Evolutionary conservation across 2,113 vertebrate species (phyloP), one percentile per base, ranked within the genome.

Genomic region (Protomyctophum bolini): DNA sequence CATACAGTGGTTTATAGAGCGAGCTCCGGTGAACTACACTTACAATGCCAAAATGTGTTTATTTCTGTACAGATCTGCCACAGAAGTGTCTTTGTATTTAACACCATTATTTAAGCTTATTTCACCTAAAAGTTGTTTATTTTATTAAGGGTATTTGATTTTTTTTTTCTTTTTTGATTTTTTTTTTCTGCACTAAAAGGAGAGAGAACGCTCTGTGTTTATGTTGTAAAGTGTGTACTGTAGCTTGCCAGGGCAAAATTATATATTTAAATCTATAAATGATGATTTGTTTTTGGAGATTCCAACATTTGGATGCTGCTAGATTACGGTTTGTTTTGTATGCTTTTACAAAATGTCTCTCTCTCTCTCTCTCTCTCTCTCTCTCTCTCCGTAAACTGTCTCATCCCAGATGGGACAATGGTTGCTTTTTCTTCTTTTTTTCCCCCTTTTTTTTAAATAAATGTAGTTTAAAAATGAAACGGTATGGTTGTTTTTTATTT

Each of bases 91-190:
- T 94, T 94, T 96, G 94, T 98, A 95, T 97, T 97, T 97, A 97
- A 97, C 94, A 94, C 90, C 92, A 90, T 95, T 96, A 97, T 97
- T 98, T 97, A 97, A 97, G 94, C 94, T 95, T 97, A 96, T 98
- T 98, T 97, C 97, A 96, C 94, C 95, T 92, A 90, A 93, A 93
- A 94, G 89, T 90, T 93, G 94, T 95, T 95, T 94, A 94, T 95
- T 96, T 96, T 94, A 94, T 96, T 94, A 93, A 94, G 83, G 84
- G 73, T 88, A 80, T 80, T 80, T 83, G 70, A 21, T 80, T 89
- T 85, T 63, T 75, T 87, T 87, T 87, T 91, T 72, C 41, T 55
- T 6, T 46, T 46, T 61, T 4, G 11, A n/a, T 64, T 14, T 29
- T 51, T 14, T 29, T 93, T 91, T 94, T 93, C 94, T 95, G 94